Evolutionary conservation across 1,140 invertebrate species (phyloP).

Genomic region (Hormaphis cornu): DNA sequence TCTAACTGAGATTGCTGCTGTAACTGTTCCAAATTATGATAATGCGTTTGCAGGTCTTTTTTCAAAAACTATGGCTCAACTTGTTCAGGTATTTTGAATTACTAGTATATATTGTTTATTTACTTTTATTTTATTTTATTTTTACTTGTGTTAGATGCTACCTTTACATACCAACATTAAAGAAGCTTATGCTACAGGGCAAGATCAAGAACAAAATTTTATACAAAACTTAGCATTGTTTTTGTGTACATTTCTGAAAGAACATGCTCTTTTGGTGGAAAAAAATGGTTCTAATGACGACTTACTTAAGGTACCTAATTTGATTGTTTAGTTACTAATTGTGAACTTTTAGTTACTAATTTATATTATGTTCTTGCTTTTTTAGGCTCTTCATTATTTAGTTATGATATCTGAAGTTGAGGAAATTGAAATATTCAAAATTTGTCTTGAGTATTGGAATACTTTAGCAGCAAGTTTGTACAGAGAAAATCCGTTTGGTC

Average conservation of each 20-base stretch:
- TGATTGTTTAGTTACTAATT: neutral
- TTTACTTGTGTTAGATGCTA: slow-evolving; percentile 57
- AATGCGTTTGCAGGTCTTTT: slow-evolving; percentile 84
- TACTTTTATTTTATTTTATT: neutral
- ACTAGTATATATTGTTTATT: slow-evolving; percentile 7
- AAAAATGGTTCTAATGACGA: slow-evolving; percentile 61
- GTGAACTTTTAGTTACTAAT: neutral
- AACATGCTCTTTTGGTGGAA: slow-evolving; percentile 83
- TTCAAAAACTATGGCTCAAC: slow-evolving; percentile 78
- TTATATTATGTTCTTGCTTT: slow-evolving; percentile 29
- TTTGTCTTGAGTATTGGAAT: slow-evolving; percentile 99
- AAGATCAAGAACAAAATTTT: slow-evolving; percentile 96
- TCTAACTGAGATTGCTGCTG: slow-evolving; percentile 93
- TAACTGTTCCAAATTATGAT: slow-evolving; percentile 79
- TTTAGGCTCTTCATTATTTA: slow-evolving; percentile 78
- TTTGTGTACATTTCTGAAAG: slow-evolving; percentile 92
- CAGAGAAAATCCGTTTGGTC: slow-evolving; percentile 54
- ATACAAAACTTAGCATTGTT: slow-evolving; percentile 98
- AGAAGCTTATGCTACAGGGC: slow-evolving; percentile 82
- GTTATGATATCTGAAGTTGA: slow-evolving; percentile 97
- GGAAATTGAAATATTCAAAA: slow-evolving; percentile 99
- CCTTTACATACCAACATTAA: slow-evolving; percentile 83
- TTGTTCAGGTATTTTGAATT: slow-evolving; percentile 53
- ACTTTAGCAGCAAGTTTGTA: slow-evolving; percentile 84
- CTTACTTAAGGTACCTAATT: slow-evolving; percentile 50